phyloP scores from a whole-genome alignment of 2,113 vertebrate species.

The Larimichthys crocea region DNA sequence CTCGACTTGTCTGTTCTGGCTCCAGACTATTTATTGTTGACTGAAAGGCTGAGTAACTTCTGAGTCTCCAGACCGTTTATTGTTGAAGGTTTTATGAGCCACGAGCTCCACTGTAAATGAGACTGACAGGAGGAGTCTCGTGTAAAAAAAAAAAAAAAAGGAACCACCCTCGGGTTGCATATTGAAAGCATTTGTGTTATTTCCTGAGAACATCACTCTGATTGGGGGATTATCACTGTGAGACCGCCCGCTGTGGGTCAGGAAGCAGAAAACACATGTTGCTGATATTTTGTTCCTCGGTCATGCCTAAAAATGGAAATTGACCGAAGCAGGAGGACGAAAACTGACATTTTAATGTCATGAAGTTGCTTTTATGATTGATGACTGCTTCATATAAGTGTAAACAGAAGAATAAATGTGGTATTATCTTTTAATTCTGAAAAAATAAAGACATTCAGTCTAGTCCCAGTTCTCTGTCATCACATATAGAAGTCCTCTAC shows the following conservation, averaged over 20 bases:
- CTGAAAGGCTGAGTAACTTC: neutral
- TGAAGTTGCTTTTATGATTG: neutral
- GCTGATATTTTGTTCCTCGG: slow-evolving; percentile 28
- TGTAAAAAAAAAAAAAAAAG: slow-evolving; percentile 8
- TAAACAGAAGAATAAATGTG: neutral
- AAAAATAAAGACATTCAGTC: neutral
- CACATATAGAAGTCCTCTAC: neutral
- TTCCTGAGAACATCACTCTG: slow-evolving; percentile 58
- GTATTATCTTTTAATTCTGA: neutral
- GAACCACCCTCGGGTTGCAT: slow-evolving; percentile 36
- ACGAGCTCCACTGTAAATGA: slow-evolving; percentile 44
- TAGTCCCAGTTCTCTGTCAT: neutral
- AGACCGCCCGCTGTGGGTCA: slow-evolving; percentile 8
- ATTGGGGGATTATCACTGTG: slow-evolving; percentile 57
- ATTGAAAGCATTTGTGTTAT: slow-evolving; percentile 58
- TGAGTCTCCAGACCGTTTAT: slow-evolving; percentile 1
- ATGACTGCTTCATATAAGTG: neutral
- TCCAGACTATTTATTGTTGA: slow-evolving; percentile 40
- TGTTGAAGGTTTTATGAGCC: slow-evolving; percentile 41
- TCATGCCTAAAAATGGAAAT: slow-evolving; percentile 28
- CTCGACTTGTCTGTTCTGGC: slow-evolving; percentile 27
- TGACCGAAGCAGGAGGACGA: neutral
- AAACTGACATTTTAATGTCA: neutral
- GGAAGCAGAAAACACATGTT: slow-evolving; percentile 58
- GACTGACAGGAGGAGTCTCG: slow-evolving; percentile 29